Conservation (phyloP, 2,888 invertebrate genomes). For the Azorinus chamasolen region DNA sequence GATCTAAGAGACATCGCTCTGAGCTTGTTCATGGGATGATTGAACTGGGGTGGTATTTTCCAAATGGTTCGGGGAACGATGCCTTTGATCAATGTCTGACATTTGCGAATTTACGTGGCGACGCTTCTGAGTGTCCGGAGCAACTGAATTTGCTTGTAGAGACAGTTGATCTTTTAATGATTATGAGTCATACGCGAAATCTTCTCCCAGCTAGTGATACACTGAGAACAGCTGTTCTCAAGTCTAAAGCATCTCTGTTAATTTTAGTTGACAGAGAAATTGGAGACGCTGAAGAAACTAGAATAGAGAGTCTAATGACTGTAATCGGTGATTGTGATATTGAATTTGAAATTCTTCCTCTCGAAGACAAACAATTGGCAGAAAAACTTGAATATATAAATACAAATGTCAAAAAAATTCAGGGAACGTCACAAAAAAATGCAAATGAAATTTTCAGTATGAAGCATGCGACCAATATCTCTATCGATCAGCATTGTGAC, state of each 20-base stretch:
- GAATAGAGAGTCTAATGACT: background rate
- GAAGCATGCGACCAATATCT: background rate
- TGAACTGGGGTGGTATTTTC: slow-evolving; percentile 27
- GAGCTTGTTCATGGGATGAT: slow-evolving; percentile 8
- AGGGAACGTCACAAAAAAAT: too few relatives aligned
- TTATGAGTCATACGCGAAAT: slow-evolving; percentile 4
- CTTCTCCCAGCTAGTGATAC: background rate
- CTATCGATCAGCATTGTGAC: background rate
- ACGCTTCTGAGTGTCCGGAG: background rate
- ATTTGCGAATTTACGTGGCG: slow-evolving; percentile 23
- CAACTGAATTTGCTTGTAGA: slow-evolving; percentile 6
- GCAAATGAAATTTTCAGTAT: too few relatives aligned
- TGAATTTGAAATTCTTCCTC: slow-evolving; percentile 7
- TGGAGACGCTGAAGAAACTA: background rate
- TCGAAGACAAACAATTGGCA: slow-evolving; percentile 1
- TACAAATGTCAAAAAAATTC: too few relatives aligned
- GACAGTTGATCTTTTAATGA: slow-evolving; percentile 1
- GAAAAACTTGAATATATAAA: background rate
- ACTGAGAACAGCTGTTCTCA: too few relatives aligned
- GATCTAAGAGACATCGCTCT: slow-evolving; percentile 11
- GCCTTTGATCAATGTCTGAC: background rate
- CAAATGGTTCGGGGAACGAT: background rate
- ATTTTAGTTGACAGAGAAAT: background rate
- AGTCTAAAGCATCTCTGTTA: background rate
- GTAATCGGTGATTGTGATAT: background rate